Conservation (phyloP, 2,797 vertebrate species). For the Hippoglossus hippoglossus region DNA sequence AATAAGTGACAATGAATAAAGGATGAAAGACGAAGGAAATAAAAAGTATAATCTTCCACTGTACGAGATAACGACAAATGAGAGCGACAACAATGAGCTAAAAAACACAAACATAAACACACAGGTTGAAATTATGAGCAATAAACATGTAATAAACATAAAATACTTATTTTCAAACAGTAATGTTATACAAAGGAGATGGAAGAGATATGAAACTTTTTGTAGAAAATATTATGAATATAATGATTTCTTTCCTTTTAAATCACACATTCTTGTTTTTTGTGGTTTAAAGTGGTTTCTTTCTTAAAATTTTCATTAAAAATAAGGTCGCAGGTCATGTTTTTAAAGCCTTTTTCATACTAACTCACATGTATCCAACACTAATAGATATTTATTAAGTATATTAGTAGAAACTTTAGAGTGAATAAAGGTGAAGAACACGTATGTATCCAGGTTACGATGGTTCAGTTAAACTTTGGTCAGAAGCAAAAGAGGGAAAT, state of each 20-base stretch:
- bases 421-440: background rate
- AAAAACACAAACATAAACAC: slow-evolving; percentile 47
- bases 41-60: slow-evolving; percentile 18
- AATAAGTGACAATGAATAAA: slow-evolving; percentile 10
- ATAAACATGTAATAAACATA: slow-evolving; percentile 15
- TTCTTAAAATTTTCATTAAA: background rate
- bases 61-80: slow-evolving; percentile 5
- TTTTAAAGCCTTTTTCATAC: too few relatives aligned
- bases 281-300: background rate
- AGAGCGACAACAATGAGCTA: slow-evolving; percentile 21
- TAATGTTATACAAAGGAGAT: slow-evolving; percentile 35
- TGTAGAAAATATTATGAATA: background rate
- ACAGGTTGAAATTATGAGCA: slow-evolving; percentile 27
- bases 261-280: background rate
- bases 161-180: slow-evolving; percentile 31
- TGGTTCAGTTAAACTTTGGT: background rate
- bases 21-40: slow-evolving; percentile 13
- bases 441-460: too few relatives aligned
- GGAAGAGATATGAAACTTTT: background rate
- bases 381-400: background rate
- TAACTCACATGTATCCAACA: too few relatives aligned
- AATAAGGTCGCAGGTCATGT: background rate
- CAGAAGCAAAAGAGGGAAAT: background rate
- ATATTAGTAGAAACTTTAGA: background rate
- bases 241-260: background rate